phyloP scores from a whole-genome alignment of 1,140 invertebrate species.

The Drosophila kepulauana region DNA sequence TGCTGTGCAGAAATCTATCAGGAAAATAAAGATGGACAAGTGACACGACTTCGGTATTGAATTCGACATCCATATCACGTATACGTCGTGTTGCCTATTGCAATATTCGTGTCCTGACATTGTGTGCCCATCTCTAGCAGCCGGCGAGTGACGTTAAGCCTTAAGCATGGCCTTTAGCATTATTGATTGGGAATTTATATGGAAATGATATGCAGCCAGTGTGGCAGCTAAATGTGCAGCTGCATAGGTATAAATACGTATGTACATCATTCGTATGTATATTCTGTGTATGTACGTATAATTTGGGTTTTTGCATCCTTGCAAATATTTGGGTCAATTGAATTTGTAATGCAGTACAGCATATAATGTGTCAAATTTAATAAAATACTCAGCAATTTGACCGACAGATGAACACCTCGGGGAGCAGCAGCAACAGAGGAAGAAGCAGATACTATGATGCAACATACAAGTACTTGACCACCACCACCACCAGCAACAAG shows the following conservation, averaged over 20 bases:
- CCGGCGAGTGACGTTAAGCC: slow-evolving; percentile 13
- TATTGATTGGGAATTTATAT: slow-evolving; percentile 57
- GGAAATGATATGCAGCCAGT: slow-evolving; percentile 42
- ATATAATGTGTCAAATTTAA: slow-evolving; percentile 67
- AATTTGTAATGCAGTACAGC: slow-evolving; percentile 61
- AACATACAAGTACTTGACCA: too few relatives aligned
- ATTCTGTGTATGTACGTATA: slow-evolving; percentile 9
- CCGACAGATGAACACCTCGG: slow-evolving; percentile 48
- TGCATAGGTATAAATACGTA: neutral
- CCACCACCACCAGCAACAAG: neutral
- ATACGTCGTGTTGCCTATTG: neutral
- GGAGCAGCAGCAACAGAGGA: neutral
- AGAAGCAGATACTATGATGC: neutral
- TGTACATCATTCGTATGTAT: neutral
- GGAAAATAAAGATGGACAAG: neutral
- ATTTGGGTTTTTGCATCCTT: slow-evolving; percentile 32
- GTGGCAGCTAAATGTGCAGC: slow-evolving; percentile 7
- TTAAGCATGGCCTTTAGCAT: slow-evolving; percentile 48
- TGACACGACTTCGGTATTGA: neutral
- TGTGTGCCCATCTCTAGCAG: slow-evolving; percentile 2
- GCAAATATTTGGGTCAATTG: slow-evolving; percentile 59
- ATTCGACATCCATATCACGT: neutral
- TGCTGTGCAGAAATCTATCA: neutral
- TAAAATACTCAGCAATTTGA: slow-evolving; percentile 55
- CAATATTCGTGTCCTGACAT: neutral